Percentiles rank a stretch among this genome's conserved stretches.
Evolutionary conservation across 2,797 vertebrate genomes (phyloP).

Genomic region (Phyllotis vaccarum): DNA sequence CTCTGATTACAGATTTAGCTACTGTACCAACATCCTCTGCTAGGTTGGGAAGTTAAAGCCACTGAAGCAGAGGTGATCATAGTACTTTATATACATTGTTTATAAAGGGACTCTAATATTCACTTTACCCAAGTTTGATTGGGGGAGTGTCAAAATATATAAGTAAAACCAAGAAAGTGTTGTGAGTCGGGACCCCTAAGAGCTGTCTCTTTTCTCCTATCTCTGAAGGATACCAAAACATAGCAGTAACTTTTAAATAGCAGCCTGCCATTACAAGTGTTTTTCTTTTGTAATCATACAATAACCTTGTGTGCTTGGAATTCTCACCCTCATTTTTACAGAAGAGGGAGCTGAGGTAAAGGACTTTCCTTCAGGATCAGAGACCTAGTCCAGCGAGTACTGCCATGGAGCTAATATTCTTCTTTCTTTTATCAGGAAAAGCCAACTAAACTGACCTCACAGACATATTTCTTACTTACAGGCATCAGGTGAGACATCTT

Average conservation of each 20-base stretch:
- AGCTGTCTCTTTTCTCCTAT: slow-evolving; percentile 35
- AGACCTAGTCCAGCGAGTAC: not conserved
- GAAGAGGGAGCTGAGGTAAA: slow-evolving; percentile 21
- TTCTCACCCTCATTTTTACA: slow-evolving; percentile 54
- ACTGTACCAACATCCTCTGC: not conserved
- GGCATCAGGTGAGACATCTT: not conserved
- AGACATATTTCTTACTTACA: not conserved
- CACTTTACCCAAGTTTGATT: not conserved
- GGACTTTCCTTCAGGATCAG: slow-evolving; percentile 13
- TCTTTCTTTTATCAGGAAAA: not conserved
- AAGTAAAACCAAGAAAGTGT: not conserved
- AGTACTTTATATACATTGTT: not conserved
- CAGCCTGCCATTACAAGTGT: slow-evolving; percentile 17
- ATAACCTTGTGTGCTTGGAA: slow-evolving; percentile 45
- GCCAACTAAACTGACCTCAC: not conserved
- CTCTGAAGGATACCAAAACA: slow-evolving; percentile 14
- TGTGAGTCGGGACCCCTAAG: not conserved
- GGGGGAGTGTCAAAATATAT: not conserved
- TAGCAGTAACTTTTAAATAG: slow-evolving; percentile 29
- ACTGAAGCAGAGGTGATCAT: not conserved
- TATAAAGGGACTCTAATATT: not conserved
- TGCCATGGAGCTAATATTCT: not conserved
- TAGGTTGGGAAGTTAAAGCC: not conserved
- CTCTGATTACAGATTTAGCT: slow-evolving; percentile 29
- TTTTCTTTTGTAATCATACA: slow-evolving; percentile 51